Evolutionary conservation across 92 coral and sea anemone genomes (phyloP).

Genomic region (Siderastrea radians): DNA sequence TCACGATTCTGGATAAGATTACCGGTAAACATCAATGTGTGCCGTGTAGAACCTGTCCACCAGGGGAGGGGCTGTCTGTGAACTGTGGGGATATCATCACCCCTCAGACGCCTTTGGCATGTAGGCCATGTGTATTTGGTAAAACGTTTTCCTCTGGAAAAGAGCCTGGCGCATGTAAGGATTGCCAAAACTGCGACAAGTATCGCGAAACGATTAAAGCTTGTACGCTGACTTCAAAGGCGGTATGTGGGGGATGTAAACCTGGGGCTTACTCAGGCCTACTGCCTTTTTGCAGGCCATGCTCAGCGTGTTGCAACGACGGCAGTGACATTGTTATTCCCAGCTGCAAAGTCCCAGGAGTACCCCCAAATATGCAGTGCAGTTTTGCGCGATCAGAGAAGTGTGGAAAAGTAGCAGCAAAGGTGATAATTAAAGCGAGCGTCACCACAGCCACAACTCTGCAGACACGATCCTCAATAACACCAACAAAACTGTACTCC

Average conservation of each 20-base stretch:
- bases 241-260: conserved; percentile 50
- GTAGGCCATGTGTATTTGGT: conserved; percentile 37
- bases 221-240: conserved; percentile 35
- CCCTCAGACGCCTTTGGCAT: not conserved
- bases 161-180: conserved; percentile 29
- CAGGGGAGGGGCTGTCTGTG: conserved; percentile 26
- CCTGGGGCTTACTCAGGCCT: conserved; percentile 19
- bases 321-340: conserved; percentile 14
- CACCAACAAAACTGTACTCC: too few species aligned
- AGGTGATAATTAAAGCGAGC: not conserved
- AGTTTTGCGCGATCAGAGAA: conserved; percentile 8
- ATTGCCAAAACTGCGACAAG: conserved; percentile 33
- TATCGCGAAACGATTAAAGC: conserved; percentile 23
- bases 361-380: conserved; percentile 25
- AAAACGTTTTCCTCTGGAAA: conserved; percentile 22
- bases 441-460: not conserved
- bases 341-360: conserved; percentile 25
- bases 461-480: not conserved
- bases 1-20: conserved; percentile 13
- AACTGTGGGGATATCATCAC: conserved; percentile 25
- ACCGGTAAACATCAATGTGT: not conserved
- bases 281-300: conserved; percentile 22
- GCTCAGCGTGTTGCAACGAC: conserved; percentile 61
- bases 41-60: conserved; percentile 15
- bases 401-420: not conserved